Percentiles rank a stretch among this genome's conserved stretches.
Evolutionary conservation across 2,888 invertebrate species (phyloP).

Genomic region (Lochmaea capreae): DNA sequence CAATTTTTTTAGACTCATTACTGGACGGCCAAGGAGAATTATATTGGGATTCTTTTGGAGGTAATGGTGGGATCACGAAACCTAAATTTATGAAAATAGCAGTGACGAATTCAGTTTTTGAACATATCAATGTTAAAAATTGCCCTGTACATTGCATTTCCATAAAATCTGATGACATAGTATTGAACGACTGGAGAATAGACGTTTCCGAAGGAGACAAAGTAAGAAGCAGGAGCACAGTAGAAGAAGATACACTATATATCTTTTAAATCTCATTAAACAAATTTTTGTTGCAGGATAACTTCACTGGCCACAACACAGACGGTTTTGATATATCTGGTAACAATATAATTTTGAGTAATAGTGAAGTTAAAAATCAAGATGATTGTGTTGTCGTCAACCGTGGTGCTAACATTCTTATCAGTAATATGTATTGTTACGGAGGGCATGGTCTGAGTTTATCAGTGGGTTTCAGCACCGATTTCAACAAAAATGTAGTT

Average conservation of each 20-base stretch:
- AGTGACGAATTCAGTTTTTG: not conserved
- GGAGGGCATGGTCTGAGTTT: conserved; percentile 41
- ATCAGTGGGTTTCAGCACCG: conserved; percentile 17
- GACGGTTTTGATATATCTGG: conserved; percentile 26
- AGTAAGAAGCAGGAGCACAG: not conserved
- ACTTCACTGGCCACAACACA: conserved; percentile 29
- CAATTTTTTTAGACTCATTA: conserved; percentile 1
- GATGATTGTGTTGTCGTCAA: conserved; percentile 31
- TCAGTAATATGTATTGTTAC: conserved; percentile 36
- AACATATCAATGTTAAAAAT: conserved; percentile 23
- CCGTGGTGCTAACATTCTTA: conserved; percentile 25
- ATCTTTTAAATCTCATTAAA: no score
- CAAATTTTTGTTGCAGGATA: conserved; percentile 16
- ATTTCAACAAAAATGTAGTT: conserved; percentile 11
- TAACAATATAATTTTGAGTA: conserved; percentile 12
- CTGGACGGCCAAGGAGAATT: conserved; percentile 18
- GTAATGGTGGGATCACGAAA: conserved; percentile 16
- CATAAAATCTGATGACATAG: not conserved
- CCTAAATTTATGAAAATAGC: conserved; percentile 14
- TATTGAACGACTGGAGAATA: conserved; percentile 12
- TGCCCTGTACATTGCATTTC: conserved; percentile 28
- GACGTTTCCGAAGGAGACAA: conserved; percentile 29
- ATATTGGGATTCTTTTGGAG: conserved; percentile 26
- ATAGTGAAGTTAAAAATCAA: conserved; percentile 25
- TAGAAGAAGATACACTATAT: no score